These are phyloP conservation scores for Latrodectus hesperus DNA, from an alignment of 2,888 invertebrate genomes.

Conservation along the genomic window DNA sequence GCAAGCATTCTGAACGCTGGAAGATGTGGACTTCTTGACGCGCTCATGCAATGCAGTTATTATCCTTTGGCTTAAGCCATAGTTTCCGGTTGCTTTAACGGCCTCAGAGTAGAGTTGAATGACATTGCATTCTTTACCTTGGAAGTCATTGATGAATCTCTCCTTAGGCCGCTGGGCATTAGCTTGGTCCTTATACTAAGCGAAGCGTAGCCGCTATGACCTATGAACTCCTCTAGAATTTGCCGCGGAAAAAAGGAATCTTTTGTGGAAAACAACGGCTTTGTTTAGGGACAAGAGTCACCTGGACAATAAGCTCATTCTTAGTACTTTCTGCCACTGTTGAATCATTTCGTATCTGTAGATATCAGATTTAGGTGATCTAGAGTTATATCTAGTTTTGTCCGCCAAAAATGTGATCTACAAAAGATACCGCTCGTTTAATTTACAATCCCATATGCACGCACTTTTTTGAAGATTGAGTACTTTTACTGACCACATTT, in stretches of 20 bases:
- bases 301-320: conserved; percentile 18
- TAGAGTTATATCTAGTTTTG: conserved; percentile 2
- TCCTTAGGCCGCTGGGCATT: conserved; percentile 17
- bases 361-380: neutral
- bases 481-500: neutral
- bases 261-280: conserved; percentile 39
- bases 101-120: conserved; percentile 66
- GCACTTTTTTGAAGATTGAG: neutral
- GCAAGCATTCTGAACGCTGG: conserved; percentile 9
- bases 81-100: conserved; percentile 57
- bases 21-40: conserved; percentile 39
- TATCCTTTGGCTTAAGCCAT: conserved; percentile 42
- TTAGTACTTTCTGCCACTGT: conserved; percentile 5
- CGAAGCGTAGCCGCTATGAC: conserved; percentile 58
- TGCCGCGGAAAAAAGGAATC: conserved; percentile 21
- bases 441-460: neutral
- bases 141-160: conserved; percentile 54
- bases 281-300: conserved; percentile 35
- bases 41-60: conserved; percentile 48
- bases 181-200: conserved; percentile 27
- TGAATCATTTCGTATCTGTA: conserved; percentile 3
- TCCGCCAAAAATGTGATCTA: neutral
- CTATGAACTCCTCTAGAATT: conserved; percentile 46
- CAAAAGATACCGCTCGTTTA: neutral
- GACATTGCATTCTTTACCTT: conserved; percentile 65